These are phyloP conservation scores for Cyphomyrus discorhynchus DNA, from an alignment of 2,113 vertebrate genomes.

Conservation along the genomic window DNA sequence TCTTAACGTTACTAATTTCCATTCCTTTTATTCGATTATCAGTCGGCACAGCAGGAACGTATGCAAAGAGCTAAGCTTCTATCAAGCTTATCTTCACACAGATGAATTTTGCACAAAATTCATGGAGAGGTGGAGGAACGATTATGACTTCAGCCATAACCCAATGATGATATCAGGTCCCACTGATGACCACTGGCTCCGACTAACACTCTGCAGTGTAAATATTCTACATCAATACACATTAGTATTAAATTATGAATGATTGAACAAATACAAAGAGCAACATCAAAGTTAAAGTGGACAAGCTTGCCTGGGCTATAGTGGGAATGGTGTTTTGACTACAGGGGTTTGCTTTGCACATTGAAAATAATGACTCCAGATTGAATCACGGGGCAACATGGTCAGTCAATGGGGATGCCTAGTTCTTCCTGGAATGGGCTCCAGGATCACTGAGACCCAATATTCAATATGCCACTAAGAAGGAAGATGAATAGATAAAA, in stretches of 20 bases:
- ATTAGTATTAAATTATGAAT: background rate
- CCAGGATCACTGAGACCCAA: background rate
- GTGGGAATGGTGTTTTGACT: background rate
- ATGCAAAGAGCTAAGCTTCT: background rate
- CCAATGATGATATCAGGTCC: background rate
- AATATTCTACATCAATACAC: background rate
- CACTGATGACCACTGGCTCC: background rate
- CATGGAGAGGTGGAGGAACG: background rate
- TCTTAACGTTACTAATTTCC: constrained; percentile 12
- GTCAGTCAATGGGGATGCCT: background rate
- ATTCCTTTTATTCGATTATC: constrained; percentile 1
- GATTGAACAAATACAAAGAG: background rate
- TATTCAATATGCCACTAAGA: background rate
- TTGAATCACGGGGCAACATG: background rate
- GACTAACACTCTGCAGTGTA: background rate
- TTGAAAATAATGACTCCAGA: background rate
- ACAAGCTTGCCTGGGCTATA: background rate
- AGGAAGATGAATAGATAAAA: background rate
- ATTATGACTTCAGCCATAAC: background rate
- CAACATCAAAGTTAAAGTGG: background rate
- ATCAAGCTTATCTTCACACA: background rate
- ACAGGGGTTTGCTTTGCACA: background rate
- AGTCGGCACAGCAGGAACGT: background rate
- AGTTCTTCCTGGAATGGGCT: background rate
- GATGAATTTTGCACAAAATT: background rate